Base-by-base conservation (phyloP, 2,113 vertebrate species). In the Chlorodrepanis virens region DNA sequence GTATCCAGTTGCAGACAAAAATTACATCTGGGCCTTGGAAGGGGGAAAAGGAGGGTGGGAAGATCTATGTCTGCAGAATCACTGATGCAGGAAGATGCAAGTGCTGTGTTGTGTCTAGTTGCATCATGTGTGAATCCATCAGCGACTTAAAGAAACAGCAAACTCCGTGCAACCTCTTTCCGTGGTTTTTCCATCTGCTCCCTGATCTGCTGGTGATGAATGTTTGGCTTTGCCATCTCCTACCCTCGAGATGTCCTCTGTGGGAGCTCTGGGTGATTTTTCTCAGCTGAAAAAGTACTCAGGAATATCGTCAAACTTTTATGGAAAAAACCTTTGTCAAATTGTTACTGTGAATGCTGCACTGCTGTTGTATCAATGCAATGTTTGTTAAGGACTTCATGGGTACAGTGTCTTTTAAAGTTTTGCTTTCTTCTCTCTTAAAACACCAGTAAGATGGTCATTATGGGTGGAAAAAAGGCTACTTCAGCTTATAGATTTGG, bases 51-150 rank as follows among this genome's bases (percentile, higher is more conserved):
- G 87, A 97, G 89, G 82, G 82, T 93, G 93, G 95, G 94, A 96
- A 93, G 94, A 92, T 90, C 80, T 90, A 67, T 94, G 93, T 92
- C 88, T 96, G 86, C 83, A 82, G 93, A 97, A 96, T 94, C 95
- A 97, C 53, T 97, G 96, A 96, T 97, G 96, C 96, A 92, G 95
- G 93, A 96, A 96, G 96, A 96, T 95, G 95, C 90, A 92, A 95
- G 96, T 81, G 94, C 96, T 93, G 88, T 95, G 96, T 96, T 92
- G 96, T 97, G 96, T 97, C 96, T 94, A 42, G 80, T 95, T 96
- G 88, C 92, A 97, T 97, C 96, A 97, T 97, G 95, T 93, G 94
- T 61, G 95, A 97, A 96, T 96, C 96, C 96, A 97, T 97, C 96
- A 97, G 77, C 3, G 14, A 89, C 92, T 96, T 96, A 97, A 96